Conservation (phyloP, 2,797 vertebrate genomes). For the Cyprinodon diabolis region DNA sequence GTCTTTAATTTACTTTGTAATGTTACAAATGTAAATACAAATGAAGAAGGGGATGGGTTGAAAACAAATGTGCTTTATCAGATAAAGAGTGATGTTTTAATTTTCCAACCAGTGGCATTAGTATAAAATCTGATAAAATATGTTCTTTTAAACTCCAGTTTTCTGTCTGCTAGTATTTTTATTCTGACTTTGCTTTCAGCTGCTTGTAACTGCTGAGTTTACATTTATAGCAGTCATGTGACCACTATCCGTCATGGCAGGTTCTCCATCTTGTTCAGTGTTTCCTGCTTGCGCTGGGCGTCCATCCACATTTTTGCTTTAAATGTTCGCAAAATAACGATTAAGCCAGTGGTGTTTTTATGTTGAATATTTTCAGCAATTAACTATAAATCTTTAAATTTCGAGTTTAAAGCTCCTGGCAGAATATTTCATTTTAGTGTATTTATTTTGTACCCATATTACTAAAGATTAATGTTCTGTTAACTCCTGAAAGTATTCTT, state of each 20-base stretch:
- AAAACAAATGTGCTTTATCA: constrained; percentile 28
- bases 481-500: not conserved
- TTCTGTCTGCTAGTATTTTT: constrained; percentile 47
- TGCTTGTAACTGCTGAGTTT: constrained; percentile 46
- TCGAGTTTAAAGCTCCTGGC: not conserved
- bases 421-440: not conserved
- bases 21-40: not conserved
- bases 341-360: constrained; percentile 34
- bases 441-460: not conserved
- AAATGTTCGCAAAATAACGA: constrained; percentile 45
- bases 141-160: constrained; percentile 35
- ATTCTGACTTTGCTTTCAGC: constrained; percentile 51
- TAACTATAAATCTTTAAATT: not conserved
- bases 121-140: constrained; percentile 35
- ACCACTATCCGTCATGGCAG: constrained; percentile 47
- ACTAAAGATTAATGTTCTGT: not conserved
- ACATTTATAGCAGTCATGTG: constrained; percentile 43
- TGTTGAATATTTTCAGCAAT: not conserved
- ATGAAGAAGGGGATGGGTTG: not conserved
- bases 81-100: constrained; percentile 31
- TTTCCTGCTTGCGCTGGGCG: constrained; percentile 77
- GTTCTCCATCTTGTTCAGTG: constrained; percentile 68
- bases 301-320: constrained; percentile 77
- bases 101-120: constrained; percentile 24
- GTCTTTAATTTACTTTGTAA: not conserved